A percentile compares a stretch with the other conserved stretches of the same genome.
phyloP scores from a whole-genome alignment of 2,888 invertebrate species.

The Myopa tessellatipennis region DNA sequence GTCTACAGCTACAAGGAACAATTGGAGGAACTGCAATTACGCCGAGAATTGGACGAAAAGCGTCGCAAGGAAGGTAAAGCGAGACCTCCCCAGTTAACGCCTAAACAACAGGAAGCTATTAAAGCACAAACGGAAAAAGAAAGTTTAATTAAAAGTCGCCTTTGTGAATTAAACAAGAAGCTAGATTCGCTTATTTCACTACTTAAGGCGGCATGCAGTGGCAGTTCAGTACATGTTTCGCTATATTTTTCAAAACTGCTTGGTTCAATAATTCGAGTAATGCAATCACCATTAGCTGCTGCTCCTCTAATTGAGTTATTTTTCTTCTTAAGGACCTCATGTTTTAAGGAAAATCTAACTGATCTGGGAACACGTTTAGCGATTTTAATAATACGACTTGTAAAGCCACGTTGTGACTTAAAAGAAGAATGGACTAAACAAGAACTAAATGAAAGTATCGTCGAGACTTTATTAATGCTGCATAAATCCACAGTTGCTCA shows the following conservation, averaged over 20 bases:
- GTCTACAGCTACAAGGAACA: conserved; percentile 97
- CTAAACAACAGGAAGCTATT: conserved; percentile 93
- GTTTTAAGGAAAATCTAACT: conserved; percentile 68
- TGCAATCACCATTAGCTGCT: conserved; percentile 84
- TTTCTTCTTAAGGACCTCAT: conserved; percentile 72
- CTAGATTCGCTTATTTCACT: conserved; percentile 60
- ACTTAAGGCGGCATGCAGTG: conserved; percentile 61
- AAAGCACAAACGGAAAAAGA: conserved; percentile 90
- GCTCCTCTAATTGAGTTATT: conserved; percentile 74
- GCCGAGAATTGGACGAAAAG: conserved; percentile 93
- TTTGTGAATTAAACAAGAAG: conserved; percentile 72
- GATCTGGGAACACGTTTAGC: conserved; percentile 74
- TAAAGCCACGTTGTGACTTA: conserved; percentile 84
- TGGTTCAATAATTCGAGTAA: conserved; percentile 65
- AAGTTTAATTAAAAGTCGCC: conserved; percentile 76
- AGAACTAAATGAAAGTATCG: conserved; percentile 73
- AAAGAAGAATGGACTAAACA: conserved; percentile 83
- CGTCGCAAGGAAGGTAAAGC: conserved; percentile 82
- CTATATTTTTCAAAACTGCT: conserved; percentile 62
- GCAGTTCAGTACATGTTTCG: conserved; percentile 61
- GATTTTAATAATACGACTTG: conserved; percentile 78
- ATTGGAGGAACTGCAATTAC: conserved; percentile 90
- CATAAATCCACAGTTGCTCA: conserved; percentile 69
- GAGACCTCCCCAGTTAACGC: conserved; percentile 78
- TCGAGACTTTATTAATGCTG: conserved; percentile 72